Evolutionary conservation across 2,797 vertebrate species (phyloP).

Genomic region (Sandelia bainsii): DNA sequence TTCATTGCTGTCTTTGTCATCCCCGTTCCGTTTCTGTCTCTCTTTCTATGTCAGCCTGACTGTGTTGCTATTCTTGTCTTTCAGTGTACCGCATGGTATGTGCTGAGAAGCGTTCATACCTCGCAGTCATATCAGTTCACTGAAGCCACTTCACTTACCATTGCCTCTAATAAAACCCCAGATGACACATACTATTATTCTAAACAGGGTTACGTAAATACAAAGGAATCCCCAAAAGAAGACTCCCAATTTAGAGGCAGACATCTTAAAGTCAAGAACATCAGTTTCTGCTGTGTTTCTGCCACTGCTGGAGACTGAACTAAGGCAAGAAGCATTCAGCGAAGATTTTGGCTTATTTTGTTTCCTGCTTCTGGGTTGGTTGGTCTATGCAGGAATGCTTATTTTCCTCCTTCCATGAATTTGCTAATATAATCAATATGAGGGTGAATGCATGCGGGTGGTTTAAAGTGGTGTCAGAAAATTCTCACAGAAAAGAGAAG

Average conservation of each 20-base stretch:
- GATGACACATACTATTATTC: conserved; percentile 52
- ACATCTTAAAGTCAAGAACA: conserved; percentile 38
- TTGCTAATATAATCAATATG: conserved; percentile 54
- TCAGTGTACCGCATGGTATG: conserved; percentile 20
- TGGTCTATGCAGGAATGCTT: conserved; percentile 60
- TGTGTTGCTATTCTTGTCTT: conserved; percentile 62
- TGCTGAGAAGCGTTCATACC: conserved; percentile 17
- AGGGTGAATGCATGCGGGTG: conserved; percentile 15
- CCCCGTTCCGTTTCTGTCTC: conserved; percentile 6
- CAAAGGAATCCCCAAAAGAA: conserved; percentile 65
- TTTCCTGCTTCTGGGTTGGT: conserved; percentile 40
- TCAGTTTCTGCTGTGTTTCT: conserved; percentile 34
- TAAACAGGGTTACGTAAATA: conserved; percentile 48
- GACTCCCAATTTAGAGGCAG: conserved; percentile 49
- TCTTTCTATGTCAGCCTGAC: conserved; percentile 35
- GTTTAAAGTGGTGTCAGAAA: conserved; percentile 28
- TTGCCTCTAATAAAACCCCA: conserved; percentile 46
- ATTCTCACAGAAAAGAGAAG: conserved; percentile 13
- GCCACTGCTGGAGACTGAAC: conserved; percentile 29
- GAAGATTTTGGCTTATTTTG: conserved; percentile 39
- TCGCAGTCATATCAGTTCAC: conserved; percentile 29
- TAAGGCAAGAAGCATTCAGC: conserved; percentile 24
- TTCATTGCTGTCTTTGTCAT: conserved; percentile 33
- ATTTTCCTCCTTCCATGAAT: conserved; percentile 39
- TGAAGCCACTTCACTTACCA: conserved; percentile 43